These are phyloP conservation scores for Zootoca vivipara DNA, from an alignment of 2,113 vertebrate genomes.

Conservation along the genomic window DNA sequence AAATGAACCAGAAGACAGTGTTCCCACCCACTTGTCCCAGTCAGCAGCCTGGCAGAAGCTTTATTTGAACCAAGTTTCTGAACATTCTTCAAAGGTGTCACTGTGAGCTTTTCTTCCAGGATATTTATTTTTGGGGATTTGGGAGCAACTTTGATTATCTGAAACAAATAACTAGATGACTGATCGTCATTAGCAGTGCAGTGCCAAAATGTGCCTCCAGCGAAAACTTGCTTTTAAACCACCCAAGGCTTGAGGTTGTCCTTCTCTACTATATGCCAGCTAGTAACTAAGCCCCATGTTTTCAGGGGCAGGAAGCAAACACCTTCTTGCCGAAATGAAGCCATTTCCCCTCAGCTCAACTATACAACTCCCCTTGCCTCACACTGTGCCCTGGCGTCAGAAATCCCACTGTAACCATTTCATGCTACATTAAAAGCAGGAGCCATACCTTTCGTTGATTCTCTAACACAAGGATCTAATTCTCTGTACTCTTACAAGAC, in stretches of 20 bases:
- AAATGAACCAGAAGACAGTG: not conserved
- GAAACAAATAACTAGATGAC: not conserved
- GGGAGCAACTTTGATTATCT: not conserved
- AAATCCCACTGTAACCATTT: not conserved
- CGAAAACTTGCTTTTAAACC: not conserved
- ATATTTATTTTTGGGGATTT: not conserved
- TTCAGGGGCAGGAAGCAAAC: constrained; percentile 17
- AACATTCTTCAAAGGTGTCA: not conserved
- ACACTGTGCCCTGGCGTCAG: not conserved
- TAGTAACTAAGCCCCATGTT: not conserved
- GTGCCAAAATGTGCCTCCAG: not conserved
- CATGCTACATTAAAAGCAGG: not conserved
- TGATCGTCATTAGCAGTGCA: not conserved
- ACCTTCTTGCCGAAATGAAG: constrained; percentile 39
- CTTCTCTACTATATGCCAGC: not conserved
- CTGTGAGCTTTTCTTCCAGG: not conserved
- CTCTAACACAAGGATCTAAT: constrained; percentile 20
- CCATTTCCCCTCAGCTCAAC: constrained; percentile 27
- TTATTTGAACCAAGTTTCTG: not conserved
- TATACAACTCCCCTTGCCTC: not conserved
- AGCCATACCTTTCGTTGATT: constrained; percentile 32
- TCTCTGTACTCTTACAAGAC: constrained; percentile 9
- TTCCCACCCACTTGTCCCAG: not conserved
- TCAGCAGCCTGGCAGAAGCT: not conserved
- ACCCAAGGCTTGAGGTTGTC: not conserved